These are phyloP conservation scores for Polyommatus iphigenia DNA, from an alignment of 2,888 invertebrate genomes.

Conservation along the genomic window DNA sequence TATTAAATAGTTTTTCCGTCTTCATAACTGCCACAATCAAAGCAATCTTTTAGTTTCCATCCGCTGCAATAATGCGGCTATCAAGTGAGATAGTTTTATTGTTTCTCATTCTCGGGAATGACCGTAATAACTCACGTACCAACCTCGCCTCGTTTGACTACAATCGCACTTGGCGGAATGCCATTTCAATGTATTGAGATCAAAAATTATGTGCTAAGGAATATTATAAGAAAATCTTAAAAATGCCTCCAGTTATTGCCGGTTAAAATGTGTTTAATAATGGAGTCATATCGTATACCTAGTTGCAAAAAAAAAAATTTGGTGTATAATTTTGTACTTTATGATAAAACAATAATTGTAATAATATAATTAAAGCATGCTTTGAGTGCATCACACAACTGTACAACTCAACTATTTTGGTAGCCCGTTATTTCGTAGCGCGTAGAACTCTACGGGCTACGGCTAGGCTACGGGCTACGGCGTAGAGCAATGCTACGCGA, in stretches of 20 bases:
- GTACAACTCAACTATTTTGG: background rate
- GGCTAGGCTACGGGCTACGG: background rate
- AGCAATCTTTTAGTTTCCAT: background rate
- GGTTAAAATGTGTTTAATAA: background rate
- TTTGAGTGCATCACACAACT: background rate
- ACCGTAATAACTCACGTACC: slow-evolving; percentile 27
- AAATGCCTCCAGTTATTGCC: background rate
- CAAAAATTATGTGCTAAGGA: slow-evolving; percentile 3
- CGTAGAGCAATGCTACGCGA: background rate
- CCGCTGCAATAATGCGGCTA: slow-evolving; percentile 25
- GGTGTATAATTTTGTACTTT: background rate
- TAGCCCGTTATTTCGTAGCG: background rate
- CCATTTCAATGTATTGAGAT: slow-evolving; percentile 26
- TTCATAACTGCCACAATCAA: slow-evolving; percentile 25
- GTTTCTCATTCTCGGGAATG: slow-evolving; percentile 29
- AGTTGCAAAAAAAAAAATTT: background rate
- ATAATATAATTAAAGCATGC: too few species aligned
- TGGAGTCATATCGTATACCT: background rate
- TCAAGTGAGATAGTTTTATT: slow-evolving; percentile 26
- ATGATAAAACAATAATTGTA: too few species aligned
- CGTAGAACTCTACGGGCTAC: background rate
- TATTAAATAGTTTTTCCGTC: slow-evolving; percentile 2
- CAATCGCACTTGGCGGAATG: slow-evolving; percentile 25
- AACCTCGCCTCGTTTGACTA: slow-evolving; percentile 27
- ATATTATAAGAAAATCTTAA: slow-evolving; percentile 15